Percentiles rank a stretch among this genome's conserved stretches.
These are phyloP conservation scores for Ptilorrhoa leucosticta DNA, from an alignment of 2,113 vertebrate species.

Conservation along the genomic window DNA sequence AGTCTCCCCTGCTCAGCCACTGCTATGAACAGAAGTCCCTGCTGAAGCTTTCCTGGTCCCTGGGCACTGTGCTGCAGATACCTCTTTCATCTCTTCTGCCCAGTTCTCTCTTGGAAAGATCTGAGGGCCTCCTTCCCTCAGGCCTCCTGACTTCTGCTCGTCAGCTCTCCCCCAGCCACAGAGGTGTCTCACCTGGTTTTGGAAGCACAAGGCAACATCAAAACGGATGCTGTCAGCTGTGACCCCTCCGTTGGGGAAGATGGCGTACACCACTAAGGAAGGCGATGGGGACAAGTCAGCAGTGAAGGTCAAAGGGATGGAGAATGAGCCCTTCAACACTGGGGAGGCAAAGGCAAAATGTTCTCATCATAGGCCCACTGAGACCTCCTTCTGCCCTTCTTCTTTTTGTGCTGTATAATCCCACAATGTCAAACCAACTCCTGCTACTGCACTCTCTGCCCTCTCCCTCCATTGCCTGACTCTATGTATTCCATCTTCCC, in stretches of 20 bases:
- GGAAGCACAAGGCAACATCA: constrained; percentile 77
- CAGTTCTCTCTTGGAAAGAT: not conserved
- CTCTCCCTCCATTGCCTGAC: not conserved
- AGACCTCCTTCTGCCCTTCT: not conserved
- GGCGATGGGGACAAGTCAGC: constrained; percentile 69
- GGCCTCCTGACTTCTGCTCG: not conserved
- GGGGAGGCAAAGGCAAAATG: not conserved
- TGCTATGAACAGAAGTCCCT: not conserved
- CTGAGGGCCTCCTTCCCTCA: not conserved
- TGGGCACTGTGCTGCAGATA: not conserved
- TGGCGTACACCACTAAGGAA: constrained; percentile 72
- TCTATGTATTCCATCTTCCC: not conserved
- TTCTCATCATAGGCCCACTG: not conserved
- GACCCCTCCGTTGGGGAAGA: constrained; percentile 74
- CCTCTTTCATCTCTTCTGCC: not conserved
- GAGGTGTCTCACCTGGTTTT: constrained; percentile 71
- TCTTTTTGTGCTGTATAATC: not conserved
- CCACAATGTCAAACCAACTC: not conserved
- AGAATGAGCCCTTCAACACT: constrained; percentile 71
- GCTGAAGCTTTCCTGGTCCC: not conserved
- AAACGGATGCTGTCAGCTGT: constrained; percentile 72
- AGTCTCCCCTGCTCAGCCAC: not conserved
- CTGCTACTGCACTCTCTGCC: not conserved
- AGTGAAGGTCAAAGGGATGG: constrained; percentile 72
- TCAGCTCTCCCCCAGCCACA: not conserved